These are phyloP conservation scores for Aradophagus sp. DNA, from an alignment of 1,140 invertebrate species.

Conservation along the genomic window DNA sequence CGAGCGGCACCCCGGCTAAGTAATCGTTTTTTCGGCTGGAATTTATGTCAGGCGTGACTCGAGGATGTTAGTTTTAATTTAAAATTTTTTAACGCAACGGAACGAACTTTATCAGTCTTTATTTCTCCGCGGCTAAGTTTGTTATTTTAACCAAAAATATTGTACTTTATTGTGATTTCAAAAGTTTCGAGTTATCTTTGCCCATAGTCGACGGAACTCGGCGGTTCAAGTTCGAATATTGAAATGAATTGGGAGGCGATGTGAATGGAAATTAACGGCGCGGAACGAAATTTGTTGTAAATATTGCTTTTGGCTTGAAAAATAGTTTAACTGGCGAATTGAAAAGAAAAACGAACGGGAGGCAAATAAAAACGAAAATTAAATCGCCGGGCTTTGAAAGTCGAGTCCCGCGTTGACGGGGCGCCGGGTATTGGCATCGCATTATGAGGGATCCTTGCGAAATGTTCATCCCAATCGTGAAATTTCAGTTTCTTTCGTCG, in stretches of 20 bases:
- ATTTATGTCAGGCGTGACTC: conserved; percentile 19
- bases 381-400: neutral
- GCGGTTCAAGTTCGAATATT: conserved; percentile 25
- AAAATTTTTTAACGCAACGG: conserved; percentile 8
- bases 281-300: conserved; percentile 26
- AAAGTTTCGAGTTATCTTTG: conserved; percentile 40
- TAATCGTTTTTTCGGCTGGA: conserved; percentile 19
- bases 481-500: conserved; percentile 22
- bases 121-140: conserved; percentile 21
- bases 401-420: conserved; percentile 6
- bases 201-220: neutral
- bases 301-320: conserved; percentile 32
- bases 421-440: neutral
- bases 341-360: conserved; percentile 6
- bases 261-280: conserved; percentile 27
- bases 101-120: conserved; percentile 36
- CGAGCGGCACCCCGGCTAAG: conserved; percentile 6
- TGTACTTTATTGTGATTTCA: conserved; percentile 37
- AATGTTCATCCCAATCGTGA: no score
- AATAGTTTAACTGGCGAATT: conserved; percentile 2
- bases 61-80: conserved; percentile 36
- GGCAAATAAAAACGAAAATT: conserved; percentile 16
- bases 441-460: conserved; percentile 28
- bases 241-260: conserved; percentile 31
- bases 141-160: conserved; percentile 37